A percentile compares a stretch with the other conserved stretches of the same genome.
Evolutionary conservation across 2,888 invertebrate species (phyloP).

Genomic region (Cactoblastis cactorum): DNA sequence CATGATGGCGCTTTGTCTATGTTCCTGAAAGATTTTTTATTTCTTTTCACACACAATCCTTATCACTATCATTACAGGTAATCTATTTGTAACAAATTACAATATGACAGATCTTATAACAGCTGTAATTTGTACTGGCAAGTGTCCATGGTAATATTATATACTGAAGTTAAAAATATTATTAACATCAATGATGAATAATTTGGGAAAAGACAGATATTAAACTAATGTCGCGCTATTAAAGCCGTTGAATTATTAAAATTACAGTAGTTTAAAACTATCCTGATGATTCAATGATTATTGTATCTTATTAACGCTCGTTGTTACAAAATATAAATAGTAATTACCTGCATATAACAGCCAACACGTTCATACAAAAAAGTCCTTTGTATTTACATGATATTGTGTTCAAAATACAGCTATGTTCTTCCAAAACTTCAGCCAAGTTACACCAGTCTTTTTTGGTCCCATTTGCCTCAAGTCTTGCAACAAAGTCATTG

Average conservation of each 20-base stretch:
- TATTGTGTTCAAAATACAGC: constrained; percentile 39
- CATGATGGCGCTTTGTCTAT: constrained; percentile 58
- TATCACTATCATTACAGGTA: no score
- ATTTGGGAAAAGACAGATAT: no score
- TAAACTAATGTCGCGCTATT: no score
- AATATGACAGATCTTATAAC: no score
- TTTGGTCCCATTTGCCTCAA: constrained; percentile 51
- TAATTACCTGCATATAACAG: constrained; percentile 61
- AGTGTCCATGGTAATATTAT: no score
- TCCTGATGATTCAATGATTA: neutral
- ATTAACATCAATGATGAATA: no score
- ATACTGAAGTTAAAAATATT: no score
- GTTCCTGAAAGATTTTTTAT: constrained; percentile 43
- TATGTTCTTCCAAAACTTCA: constrained; percentile 40
- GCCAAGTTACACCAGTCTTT: constrained; percentile 42
- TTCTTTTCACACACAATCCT: no score
- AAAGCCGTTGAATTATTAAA: no score
- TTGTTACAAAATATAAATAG: neutral
- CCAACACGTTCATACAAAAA: constrained; percentile 60
- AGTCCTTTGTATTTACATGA: constrained; percentile 41
- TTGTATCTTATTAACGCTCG: no score
- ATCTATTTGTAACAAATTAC: neutral
- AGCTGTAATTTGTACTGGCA: no score
- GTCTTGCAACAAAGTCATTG: constrained; percentile 48
- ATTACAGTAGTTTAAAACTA: no score